phyloP scores from a whole-genome alignment of 2,888 invertebrate genomes.

The Uloborus plumipes region DNA sequence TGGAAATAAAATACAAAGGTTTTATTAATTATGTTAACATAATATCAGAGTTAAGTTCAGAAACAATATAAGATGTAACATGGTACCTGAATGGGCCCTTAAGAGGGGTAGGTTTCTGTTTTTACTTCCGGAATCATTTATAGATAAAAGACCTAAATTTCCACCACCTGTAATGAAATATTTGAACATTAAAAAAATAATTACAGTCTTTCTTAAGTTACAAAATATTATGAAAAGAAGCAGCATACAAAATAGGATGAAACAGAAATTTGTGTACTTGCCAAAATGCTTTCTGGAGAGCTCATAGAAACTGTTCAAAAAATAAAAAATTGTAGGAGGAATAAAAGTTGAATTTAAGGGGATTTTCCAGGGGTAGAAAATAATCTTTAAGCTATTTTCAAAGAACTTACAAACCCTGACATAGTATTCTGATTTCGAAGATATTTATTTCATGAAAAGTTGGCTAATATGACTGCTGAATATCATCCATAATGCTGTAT shows the following conservation, averaged over 20 bases:
- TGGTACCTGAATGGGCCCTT: slow-evolving; percentile 72
- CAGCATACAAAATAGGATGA: background rate
- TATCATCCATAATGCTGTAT: too few relatives aligned
- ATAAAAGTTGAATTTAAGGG: too few relatives aligned
- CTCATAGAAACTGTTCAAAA: too few relatives aligned
- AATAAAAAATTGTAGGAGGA: too few relatives aligned
- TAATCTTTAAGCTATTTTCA: too few relatives aligned
- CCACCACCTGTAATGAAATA: slow-evolving; percentile 76
- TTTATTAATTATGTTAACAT: background rate
- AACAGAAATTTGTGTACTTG: too few relatives aligned
- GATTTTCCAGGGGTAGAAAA: too few relatives aligned
- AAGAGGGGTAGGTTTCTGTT: slow-evolving; percentile 77
- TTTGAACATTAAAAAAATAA: slow-evolving; percentile 5
- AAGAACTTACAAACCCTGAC: too few relatives aligned
- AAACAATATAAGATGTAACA: slow-evolving; percentile 1
- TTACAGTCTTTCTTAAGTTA: slow-evolving; percentile 35
- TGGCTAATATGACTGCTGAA: too few relatives aligned
- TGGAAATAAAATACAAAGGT: slow-evolving; percentile 70
- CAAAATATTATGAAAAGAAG: background rate
- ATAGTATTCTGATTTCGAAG: too few relatives aligned
- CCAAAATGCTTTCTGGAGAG: too few relatives aligned
- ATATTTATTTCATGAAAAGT: too few relatives aligned
- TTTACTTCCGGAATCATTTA: slow-evolving; percentile 90
- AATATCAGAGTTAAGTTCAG: background rate
- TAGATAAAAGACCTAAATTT: slow-evolving; percentile 87